phyloP scores from a whole-genome alignment of 2,113 vertebrate genomes.

The Bucco capensis region DNA sequence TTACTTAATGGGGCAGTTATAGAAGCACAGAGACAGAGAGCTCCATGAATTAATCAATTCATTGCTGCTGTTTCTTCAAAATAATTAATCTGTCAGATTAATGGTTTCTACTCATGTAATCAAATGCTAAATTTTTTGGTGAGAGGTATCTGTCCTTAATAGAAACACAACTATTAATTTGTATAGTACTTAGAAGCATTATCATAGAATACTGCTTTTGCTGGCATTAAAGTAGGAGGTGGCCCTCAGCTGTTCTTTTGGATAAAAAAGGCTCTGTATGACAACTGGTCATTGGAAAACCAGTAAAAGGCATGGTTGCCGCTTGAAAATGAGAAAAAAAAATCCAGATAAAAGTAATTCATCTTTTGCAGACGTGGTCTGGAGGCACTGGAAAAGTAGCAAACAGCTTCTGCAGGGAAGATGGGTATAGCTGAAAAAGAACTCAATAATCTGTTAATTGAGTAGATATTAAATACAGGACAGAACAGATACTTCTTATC shows the following conservation, averaged over 20 bases:
- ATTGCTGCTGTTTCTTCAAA: slow-evolving; percentile 23
- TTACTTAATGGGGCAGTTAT: slow-evolving; percentile 51
- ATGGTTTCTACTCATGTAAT: slow-evolving; percentile 1
- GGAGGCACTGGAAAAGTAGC: not conserved
- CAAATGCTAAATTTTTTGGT: not conserved
- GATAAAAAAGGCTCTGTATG: not conserved
- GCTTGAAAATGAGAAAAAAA: not conserved
- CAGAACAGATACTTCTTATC: not conserved
- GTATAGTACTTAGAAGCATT: not conserved
- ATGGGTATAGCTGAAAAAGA: not conserved
- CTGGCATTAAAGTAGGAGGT: not conserved
- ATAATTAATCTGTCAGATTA: slow-evolving; percentile 54
- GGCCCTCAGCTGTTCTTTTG: not conserved
- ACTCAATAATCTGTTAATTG: not conserved
- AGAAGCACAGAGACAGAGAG: not conserved
- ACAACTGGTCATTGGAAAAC: not conserved
- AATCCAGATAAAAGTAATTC: not conserved
- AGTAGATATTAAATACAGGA: not conserved
- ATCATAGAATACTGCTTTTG: not conserved
- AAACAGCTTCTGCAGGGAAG: not conserved
- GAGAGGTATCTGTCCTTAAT: not conserved
- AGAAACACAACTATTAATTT: not conserved
- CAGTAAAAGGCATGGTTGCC: not conserved
- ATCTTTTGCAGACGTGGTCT: not conserved
- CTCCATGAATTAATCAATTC: slow-evolving; percentile 38